Evolutionary conservation across 1,140 invertebrate species (phyloP).

Genomic region (Drosophila asahinai): DNA sequence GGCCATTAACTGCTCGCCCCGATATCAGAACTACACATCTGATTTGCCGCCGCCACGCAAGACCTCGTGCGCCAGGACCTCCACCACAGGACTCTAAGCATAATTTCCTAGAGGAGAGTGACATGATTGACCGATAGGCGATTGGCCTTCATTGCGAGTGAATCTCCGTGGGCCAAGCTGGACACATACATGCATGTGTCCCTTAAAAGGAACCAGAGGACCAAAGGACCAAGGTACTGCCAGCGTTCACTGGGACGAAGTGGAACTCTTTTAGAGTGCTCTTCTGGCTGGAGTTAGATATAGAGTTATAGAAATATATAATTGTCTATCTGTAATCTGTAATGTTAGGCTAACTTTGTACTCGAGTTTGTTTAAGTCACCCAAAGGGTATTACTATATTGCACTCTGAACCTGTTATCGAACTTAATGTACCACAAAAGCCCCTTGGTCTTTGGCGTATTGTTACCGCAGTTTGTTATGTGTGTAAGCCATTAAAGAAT

Average conservation of each 20-base stretch:
- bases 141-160: background rate
- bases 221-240: conserved; percentile 26
- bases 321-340: conserved; percentile 17
- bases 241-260: background rate
- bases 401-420: conserved; percentile 19
- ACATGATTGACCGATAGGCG: conserved; percentile 44
- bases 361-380: background rate
- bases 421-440: conserved; percentile 13
- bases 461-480: conserved; percentile 18
- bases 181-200: conserved; percentile 32
- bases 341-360: background rate
- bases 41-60: conserved; percentile 81
- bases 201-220: conserved; percentile 31
- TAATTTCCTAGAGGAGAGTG: conserved; percentile 2
- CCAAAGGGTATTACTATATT: conserved; percentile 3
- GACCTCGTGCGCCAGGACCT: conserved; percentile 78
- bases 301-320: background rate
- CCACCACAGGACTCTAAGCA: conserved; percentile 73
- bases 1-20: conserved; percentile 77
- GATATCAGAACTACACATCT: conserved; percentile 79
- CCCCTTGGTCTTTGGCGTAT: conserved; percentile 6
- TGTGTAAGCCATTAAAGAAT: conserved; percentile 45
- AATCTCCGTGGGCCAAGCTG: conserved; percentile 12
- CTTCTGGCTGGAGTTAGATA: conserved; percentile 8
- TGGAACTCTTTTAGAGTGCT: conserved; percentile 2